Conservation (phyloP, 2,113 vertebrate species). For the Sinocyclocheilus rhinocerous region DNA sequence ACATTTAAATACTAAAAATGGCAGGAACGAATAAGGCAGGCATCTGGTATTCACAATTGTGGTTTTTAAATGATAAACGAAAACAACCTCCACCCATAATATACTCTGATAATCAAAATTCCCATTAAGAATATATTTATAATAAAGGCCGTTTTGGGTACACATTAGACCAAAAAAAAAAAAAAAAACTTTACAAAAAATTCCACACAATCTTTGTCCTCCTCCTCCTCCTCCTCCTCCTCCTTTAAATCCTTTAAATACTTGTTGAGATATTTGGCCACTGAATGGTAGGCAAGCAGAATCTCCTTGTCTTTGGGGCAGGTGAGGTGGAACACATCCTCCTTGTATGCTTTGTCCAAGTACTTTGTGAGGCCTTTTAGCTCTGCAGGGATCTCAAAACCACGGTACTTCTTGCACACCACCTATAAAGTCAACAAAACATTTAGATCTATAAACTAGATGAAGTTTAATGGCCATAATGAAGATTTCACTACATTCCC, state of each 20-base stretch:
- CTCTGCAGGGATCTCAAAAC: slow-evolving; percentile 77
- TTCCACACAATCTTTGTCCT: background rate
- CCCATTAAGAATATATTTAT: background rate
- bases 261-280: slow-evolving; percentile 76
- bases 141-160: background rate
- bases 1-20: slow-evolving; percentile 27
- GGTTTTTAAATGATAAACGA: slow-evolving; percentile 4
- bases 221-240: background rate
- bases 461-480: background rate
- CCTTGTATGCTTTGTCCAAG: slow-evolving; percentile 74
- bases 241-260: slow-evolving; percentile 50
- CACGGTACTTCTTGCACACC: slow-evolving; percentile 83
- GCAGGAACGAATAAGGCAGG: slow-evolving; percentile 19
- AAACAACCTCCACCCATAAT: slow-evolving; percentile 43
- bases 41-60: slow-evolving; percentile 23
- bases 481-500: background rate
- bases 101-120: background rate
- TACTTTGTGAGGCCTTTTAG: slow-evolving; percentile 80
- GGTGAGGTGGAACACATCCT: slow-evolving; percentile 84
- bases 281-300: slow-evolving; percentile 78
- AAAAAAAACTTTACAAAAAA: background rate
- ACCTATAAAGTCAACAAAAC: slow-evolving; percentile 70
- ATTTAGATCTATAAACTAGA: background rate
- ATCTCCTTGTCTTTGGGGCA: slow-evolving; percentile 86
- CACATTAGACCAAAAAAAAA: slow-evolving; percentile 6